Evolutionary conservation across 2,888 invertebrate species (phyloP), one percentile per base, ranked within the genome.

Genomic region (Drosophila percnosoma): DNA sequence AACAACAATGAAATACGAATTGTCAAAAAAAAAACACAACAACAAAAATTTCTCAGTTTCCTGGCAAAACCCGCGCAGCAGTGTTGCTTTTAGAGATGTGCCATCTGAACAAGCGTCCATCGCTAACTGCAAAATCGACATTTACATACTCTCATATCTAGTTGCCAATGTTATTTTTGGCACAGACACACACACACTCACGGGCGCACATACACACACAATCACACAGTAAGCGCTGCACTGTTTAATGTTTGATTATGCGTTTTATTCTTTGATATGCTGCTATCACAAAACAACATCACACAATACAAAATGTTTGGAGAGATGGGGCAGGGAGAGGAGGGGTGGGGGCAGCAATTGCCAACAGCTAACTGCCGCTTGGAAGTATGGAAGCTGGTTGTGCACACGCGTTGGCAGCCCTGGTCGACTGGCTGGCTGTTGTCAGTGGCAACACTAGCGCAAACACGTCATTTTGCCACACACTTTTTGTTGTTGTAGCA

Each of bases 361-460:
- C 42, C 21, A 61, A 64, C 49, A 64, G 33, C 40, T 54, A 61
- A 51, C 58, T 31, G 79, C 68, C 57, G 69, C 68, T 63, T 63
- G 27, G 34, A 55, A 34, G 49, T 62, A 55, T 54, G 15, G 42
- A 60, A 59, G 55, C 51, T 64, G 49, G 27, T 49, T 72, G 53
- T 60, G 31, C 55, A 70, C 65, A 55, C 51, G 57, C 72, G 79
- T 73, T 82, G 85, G 72, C 85, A 85, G 68, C 89, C 70, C 88
- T 89, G 68, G 51, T 54, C 58, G 63, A 48, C 55, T 54, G 68
- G 24, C 81, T 84, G 84, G 29, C 83, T 84, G 84, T 85, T 85
- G 88, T 89, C 77, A 89, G 88, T 89, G 85, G 88, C 85, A 85
- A 89, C 90, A 89, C 90, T 85, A 82, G 78, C 78, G 80, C 85